A percentile compares a stretch with the other conserved stretches of the same genome.
Conservation (phyloP, 2,888 invertebrate species). For the Stomorhina lunata region DNA sequence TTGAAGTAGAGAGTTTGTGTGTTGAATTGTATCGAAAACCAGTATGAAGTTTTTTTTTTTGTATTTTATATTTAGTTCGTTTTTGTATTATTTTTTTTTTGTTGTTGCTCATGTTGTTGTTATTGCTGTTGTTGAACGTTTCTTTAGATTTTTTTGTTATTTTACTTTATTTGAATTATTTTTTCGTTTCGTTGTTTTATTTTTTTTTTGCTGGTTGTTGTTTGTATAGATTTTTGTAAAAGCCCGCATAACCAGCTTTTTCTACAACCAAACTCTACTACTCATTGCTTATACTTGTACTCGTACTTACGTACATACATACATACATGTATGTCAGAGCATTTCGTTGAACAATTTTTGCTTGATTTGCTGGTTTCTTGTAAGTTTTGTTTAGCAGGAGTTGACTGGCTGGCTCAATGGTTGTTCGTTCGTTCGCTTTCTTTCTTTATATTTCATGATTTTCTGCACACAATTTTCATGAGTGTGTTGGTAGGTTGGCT, state of each 20-base stretch:
- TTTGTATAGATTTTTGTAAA: conserved; percentile 37
- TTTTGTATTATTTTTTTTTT: conserved; percentile 6
- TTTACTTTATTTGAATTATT: no score
- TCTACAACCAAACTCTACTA: no score
- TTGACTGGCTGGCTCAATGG: neutral
- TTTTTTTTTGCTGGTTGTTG: neutral
- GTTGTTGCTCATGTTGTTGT: neutral
- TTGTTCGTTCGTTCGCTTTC: no score
- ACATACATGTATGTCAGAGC: conserved; percentile 6
- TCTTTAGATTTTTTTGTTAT: conserved; percentile 16
- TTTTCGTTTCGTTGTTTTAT: no score
- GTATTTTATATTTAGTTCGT: no score
- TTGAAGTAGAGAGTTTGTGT: neutral
- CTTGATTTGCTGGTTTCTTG: conserved; percentile 11
- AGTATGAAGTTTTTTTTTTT: conserved; percentile 50
- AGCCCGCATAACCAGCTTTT: conserved; percentile 51
- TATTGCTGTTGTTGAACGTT: conserved; percentile 33
- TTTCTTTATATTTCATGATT: neutral
- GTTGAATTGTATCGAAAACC: conserved; percentile 50
- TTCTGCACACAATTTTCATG: neutral
- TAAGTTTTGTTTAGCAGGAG: conserved; percentile 25
- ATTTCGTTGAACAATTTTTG: conserved; percentile 6
- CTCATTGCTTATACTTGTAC: neutral
- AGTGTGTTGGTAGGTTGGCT: no score
- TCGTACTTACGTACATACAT: neutral